Evolutionary conservation across 2,797 vertebrate genomes (phyloP).

Genomic region (Thunnus albacares): DNA sequence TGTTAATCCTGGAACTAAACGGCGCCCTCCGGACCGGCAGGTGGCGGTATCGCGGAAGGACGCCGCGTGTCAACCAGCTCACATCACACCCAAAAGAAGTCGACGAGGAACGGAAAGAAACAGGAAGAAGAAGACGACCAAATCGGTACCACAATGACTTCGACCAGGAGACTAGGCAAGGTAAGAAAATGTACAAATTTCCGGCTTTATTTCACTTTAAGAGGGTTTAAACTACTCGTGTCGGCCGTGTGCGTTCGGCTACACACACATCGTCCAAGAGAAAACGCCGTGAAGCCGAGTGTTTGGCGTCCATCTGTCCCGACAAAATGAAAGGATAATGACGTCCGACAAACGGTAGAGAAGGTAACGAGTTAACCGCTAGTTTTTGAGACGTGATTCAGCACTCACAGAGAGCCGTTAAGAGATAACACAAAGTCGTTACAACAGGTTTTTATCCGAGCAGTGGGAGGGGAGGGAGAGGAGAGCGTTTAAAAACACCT

Average conservation of each 20-base stretch:
- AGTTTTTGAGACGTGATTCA: slow-evolving; percentile 51
- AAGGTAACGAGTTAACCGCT: slow-evolving; percentile 13
- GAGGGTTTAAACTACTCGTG: neutral
- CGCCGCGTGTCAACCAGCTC: neutral
- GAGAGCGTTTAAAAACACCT: accelerated
- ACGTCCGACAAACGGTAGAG: slow-evolving; percentile 40
- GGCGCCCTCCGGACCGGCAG: neutral
- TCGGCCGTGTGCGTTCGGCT: neutral
- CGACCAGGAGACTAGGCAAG: slow-evolving; percentile 68
- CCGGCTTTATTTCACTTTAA: accelerated
- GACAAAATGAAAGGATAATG: slow-evolving; percentile 58
- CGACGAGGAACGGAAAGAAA: slow-evolving; percentile 50
- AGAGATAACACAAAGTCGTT: too few relatives aligned
- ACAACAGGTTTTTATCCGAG: too few relatives aligned
- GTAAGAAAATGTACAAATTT: slow-evolving; percentile 20
- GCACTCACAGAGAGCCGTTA: neutral
- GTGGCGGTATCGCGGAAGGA: neutral
- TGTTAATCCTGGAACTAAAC: too few relatives aligned
- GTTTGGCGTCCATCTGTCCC: slow-evolving; percentile 11
- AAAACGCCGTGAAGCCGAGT: neutral
- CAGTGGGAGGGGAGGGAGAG: too few relatives aligned
- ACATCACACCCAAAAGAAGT: slow-evolving; percentile 41
- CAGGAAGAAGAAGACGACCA: slow-evolving; percentile 65
- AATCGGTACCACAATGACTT: slow-evolving; percentile 66
- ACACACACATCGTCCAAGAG: accelerated